Evolutionary conservation across 1,140 invertebrate species (phyloP), one percentile per base, ranked within the genome.

Genomic region (Apis cerana): DNA sequence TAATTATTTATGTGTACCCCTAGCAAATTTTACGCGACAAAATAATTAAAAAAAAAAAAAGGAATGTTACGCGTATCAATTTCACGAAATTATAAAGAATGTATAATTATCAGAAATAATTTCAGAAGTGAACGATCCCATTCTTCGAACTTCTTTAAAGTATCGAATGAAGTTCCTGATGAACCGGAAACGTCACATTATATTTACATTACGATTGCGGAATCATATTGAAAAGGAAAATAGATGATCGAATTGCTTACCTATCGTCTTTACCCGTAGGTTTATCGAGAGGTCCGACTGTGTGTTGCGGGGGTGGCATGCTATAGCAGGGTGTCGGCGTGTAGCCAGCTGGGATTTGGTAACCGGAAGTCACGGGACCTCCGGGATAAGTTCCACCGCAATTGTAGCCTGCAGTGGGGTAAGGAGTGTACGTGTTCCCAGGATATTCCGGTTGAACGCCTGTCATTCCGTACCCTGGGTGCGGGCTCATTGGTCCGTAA

Each of bases 401-500:
- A 89, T 95, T 96, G 93, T 97, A 97, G 61, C 96, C 95, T 4
- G 95, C 94, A 52, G 96, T 95, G 62, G 93, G 93, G 91, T 95
- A 94, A 75, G 96, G 95, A n/a, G 96, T 96, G 90, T 97, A 97
- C 17, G 96, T 96, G 87, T 96, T 96, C 50, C 96, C 96, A 15
- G 97, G 96, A 92, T 97, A 97, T 91, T 97, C 97, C 0, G 97
- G 95, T 86, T 97, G 96, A 23, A 96, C 95, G 7, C 96, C 96
- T 10, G 95, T 94, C 95, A 97, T 97, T 1, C 97, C 97, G 91
- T 97, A 97, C 1, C 97, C 97, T 9, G 97, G 97, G 93, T 97
- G 97, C 2, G 97, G 97, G 92, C 97, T 97, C 92, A 97, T 96
- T 21, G 96, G 96, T 64, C 96, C 96, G 90, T 98, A 98, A 76